Conservation (phyloP, 2,888 invertebrate genomes). For the Platypus cylindrus region DNA sequence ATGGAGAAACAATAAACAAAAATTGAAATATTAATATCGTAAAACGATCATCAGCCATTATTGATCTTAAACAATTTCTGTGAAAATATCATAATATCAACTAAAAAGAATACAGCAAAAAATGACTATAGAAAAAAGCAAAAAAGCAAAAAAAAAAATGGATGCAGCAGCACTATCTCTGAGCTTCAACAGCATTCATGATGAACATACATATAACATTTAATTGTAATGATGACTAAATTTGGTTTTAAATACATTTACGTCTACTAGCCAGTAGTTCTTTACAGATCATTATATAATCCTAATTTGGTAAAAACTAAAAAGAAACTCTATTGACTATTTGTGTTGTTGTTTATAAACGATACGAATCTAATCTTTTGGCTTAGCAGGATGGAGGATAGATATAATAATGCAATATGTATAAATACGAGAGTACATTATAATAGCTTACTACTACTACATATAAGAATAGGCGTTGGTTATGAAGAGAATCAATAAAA, state of each 20-base stretch:
- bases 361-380: too few relatives aligned
- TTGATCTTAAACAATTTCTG: too few relatives aligned
- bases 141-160: too few relatives aligned
- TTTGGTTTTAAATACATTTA: conserved; percentile 11
- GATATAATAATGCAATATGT: too few relatives aligned
- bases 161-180: too few relatives aligned
- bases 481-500: conserved; percentile 7
- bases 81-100: conserved; percentile 7
- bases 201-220: conserved; percentile 11
- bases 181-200: conserved; percentile 9
- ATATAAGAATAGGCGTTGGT: conserved; percentile 8
- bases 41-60: too few relatives aligned
- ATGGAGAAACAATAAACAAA: too few relatives aligned
- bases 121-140: conserved; percentile 8
- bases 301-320: conserved; percentile 9
- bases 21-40: too few relatives aligned
- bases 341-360: too few relatives aligned
- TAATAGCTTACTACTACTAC: too few relatives aligned
- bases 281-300: conserved; percentile 8
- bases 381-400: conserved; percentile 7
- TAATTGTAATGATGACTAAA: conserved; percentile 13
- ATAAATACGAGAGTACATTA: too few relatives aligned
- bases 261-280: conserved; percentile 9
- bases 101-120: conserved; percentile 9
- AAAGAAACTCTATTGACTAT: too few relatives aligned